Base-by-base conservation (phyloP, 2,797 vertebrate species). In the Anabas testudineus region DNA sequence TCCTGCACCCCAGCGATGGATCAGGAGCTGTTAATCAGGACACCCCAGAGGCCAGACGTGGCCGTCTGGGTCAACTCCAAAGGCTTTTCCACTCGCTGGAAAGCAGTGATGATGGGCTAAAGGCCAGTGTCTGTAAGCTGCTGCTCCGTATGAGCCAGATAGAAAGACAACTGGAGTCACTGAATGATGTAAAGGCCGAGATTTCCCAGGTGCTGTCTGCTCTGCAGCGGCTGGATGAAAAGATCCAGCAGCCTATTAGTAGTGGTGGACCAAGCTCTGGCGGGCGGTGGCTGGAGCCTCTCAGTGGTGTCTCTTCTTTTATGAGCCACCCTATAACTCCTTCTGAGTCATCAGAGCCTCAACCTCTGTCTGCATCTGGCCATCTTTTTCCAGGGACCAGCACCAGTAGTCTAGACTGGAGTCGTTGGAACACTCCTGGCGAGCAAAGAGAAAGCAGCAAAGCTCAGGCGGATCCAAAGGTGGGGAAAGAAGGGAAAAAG, bases 141-240 rank as follows among this genome's bases (percentile, higher is more conserved):
- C 95, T 99, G 76, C 93, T 97, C 57, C 94, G 98, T 36, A 97
- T 99, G 46, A 95, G 96, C 0, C 97, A 99, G 75, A 97, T 99
- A 19, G 98, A 99, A 67, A 96, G 96, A 84, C 96, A 97, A 52
- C 92, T 99, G 15, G 97, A 99, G 41, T 97, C 96, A 0, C 94
- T 99, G 32, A 95, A 96, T 0, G 97, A 98, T 0, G 96, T 99
- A 22, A 95, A 97, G n/a, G 95, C 97, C 30, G 96, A 99, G 83
- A 97, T 99, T 74, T 96, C 96, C 7, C 96, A 97, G 83, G 97
- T 99, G 28, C 85, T 99, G 37, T 95, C 96, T 22, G 97, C 96
- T 49, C 90, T 99, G 21, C 96, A 95, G 71, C 94, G 95, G 7
- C 78, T 99, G 81, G 97, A 99, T 70, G 95, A 95, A 87, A 96